These are phyloP conservation scores for Dendrolimus houi DNA, from an alignment of 2,888 invertebrate genomes.

Conservation along the genomic window DNA sequence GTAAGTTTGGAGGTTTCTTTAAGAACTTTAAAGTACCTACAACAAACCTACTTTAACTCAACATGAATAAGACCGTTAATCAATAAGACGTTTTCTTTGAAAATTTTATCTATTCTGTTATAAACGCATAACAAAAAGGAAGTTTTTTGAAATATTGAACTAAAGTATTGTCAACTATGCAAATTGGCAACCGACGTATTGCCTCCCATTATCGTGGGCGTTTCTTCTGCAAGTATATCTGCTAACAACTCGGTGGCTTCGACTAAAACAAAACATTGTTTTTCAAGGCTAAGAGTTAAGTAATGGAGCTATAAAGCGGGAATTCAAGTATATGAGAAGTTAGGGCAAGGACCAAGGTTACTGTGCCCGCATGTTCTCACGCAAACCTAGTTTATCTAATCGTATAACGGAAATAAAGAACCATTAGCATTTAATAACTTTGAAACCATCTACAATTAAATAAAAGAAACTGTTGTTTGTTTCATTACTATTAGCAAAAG, in stretches of 20 bases:
- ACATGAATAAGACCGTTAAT: too few species aligned
- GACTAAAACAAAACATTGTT: background rate
- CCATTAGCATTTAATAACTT: background rate
- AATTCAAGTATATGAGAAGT: background rate
- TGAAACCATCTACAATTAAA: background rate
- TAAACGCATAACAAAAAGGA: too few species aligned
- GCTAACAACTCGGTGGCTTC: background rate
- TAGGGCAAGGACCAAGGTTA: constrained; percentile 38
- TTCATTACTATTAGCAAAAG: background rate
- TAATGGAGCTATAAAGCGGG: background rate
- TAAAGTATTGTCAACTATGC: background rate
- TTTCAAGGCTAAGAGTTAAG: background rate
- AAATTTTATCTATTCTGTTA: too few species aligned
- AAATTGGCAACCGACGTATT: background rate
- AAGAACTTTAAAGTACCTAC: too few species aligned
- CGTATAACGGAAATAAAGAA: background rate
- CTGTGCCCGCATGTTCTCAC: constrained; percentile 36
- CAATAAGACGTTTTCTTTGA: too few species aligned
- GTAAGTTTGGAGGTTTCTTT: too few species aligned
- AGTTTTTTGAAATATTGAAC: too few species aligned
- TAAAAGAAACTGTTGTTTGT: background rate
- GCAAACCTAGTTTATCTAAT: constrained; percentile 22
- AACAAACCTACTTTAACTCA: too few species aligned
- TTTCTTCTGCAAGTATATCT: background rate
- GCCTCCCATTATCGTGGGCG: background rate